phyloP scores from a whole-genome alignment of 2,797 vertebrate genomes.

The Sebastes hopkinsi region DNA sequence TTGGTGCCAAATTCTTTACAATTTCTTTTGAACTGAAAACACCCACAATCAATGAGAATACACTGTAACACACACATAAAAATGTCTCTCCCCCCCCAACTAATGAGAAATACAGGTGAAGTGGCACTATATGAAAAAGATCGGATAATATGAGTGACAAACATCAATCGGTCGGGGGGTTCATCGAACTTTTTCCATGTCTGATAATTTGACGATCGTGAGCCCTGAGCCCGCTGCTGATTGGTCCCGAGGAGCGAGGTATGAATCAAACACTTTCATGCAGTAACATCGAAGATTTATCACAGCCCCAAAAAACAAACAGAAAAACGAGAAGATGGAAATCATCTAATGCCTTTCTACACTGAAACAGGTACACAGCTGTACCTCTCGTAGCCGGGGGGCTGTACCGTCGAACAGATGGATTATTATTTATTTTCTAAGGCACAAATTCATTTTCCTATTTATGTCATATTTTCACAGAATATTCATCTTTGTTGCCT shows the following conservation, averaged over 20 bases:
- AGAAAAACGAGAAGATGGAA: neutral
- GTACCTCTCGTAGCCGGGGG: neutral
- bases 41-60: constrained; percentile 29
- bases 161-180: neutral
- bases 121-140: constrained; percentile 31
- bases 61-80: constrained; percentile 18
- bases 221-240: constrained; percentile 34
- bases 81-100: neutral
- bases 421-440: constrained; percentile 64
- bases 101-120: constrained; percentile 24
- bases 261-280: constrained; percentile 52
- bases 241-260: constrained; percentile 70
- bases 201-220: neutral
- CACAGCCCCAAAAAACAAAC: constrained; percentile 11
- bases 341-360: neutral
- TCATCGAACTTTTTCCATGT: constrained; percentile 2
- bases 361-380: neutral
- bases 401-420: neutral
- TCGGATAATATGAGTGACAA: constrained; percentile 8
- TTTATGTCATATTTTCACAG: constrained; percentile 23
- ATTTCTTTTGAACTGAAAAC: constrained; percentile 31
- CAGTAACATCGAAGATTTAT: constrained; percentile 42
- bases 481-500: constrained; percentile 22
- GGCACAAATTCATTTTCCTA: constrained; percentile 74
- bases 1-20: constrained; percentile 10